Evolutionary conservation across 2,888 invertebrate species (phyloP), one percentile per base, ranked within the genome.

Genomic region (Monoplex corrugatus): DNA sequence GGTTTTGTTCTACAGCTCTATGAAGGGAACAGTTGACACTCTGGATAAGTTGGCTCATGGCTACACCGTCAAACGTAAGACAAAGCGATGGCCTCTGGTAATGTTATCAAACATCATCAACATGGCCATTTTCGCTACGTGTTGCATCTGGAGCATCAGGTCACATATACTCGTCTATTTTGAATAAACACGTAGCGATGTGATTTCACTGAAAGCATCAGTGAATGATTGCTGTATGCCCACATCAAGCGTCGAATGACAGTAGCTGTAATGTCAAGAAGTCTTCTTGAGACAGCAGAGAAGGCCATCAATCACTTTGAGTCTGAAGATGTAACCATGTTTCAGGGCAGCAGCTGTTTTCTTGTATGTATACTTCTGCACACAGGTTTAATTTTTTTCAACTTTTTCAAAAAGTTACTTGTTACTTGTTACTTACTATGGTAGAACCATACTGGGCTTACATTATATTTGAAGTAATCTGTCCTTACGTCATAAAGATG

Each of bases 1-100:
- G 23, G 85, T 50, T 16, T 28, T 84, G 28, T 84, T 50, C 32
- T 84, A 84, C 35, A 84, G 45, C 84, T 16, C 32, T 8, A 75
- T n/a, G 8, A 75, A 75, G 28, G 75, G 75, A 16, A n/a, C 32
- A 75, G 75, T 75, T 32, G 75, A 75, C 75, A 32, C 32, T n/a
- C 8, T 75, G 10, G 75, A 75, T n/a, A n/a, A 75, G 28, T 32
- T 75, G 75, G 75, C 75, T 8, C 75, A 75, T n/a, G 8, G 32
- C 45, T 80, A 40, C 38, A 40, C 80, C 16, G 38, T 38, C 35
- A 80, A 35, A 28, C 13, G 80, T 10, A 80, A 80, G n/a, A 80
- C 43, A 10, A 8, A 75, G 28, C n/a, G 75, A 16, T 75, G 75
- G 75, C 75, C 75, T 8, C 13, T 75, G n/a, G 75, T 75, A 8